Percentiles rank a stretch among this genome's conserved stretches.
Evolutionary conservation across 2,888 invertebrate genomes (phyloP).

Genomic region (Agapetus fuscipes): DNA sequence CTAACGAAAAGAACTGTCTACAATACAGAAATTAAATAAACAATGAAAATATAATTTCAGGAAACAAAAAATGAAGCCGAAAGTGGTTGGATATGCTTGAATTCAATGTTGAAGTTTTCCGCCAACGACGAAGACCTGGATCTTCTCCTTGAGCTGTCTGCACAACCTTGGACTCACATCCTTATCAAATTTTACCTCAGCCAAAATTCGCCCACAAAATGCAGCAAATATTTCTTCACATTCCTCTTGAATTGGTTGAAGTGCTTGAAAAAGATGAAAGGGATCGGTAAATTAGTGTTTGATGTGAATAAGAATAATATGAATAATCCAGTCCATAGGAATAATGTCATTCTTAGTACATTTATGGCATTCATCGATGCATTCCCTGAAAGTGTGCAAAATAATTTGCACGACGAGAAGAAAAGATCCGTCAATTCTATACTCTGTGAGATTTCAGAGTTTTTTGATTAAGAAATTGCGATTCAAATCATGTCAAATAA

Average conservation of each 20-base stretch:
- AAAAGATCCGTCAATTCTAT: too few relatives aligned
- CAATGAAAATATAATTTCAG: conserved; percentile 14
- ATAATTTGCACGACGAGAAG: too few relatives aligned
- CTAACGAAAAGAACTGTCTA: too few relatives aligned
- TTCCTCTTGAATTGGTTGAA: conserved; percentile 17
- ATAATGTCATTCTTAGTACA: too few relatives aligned
- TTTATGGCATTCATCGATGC: too few relatives aligned
- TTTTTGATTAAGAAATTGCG: too few relatives aligned
- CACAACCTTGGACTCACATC: conserved; percentile 18
- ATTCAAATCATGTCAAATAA: too few relatives aligned
- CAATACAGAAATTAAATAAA: too few relatives aligned
- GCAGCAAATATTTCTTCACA: conserved; percentile 11
- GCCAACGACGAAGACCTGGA: conserved; percentile 2
- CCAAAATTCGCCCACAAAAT: conserved; percentile 10
- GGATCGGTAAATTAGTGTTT: background rate
- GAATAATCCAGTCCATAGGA: too few relatives aligned
- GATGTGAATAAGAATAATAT: background rate
- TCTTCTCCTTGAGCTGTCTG: conserved; percentile 4
- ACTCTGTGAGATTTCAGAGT: too few relatives aligned
- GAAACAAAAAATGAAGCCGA: conserved; percentile 13
- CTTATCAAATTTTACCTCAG: conserved; percentile 15
- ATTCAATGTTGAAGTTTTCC: conserved; percentile 9
- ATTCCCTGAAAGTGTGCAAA: too few relatives aligned
- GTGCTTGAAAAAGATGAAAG: conserved; percentile 6
- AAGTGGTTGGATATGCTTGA: conserved; percentile 13